Evolutionary conservation across 2,888 invertebrate species (phyloP), one percentile per base, ranked within the genome.

Genomic region (Drosophila greeni): DNA sequence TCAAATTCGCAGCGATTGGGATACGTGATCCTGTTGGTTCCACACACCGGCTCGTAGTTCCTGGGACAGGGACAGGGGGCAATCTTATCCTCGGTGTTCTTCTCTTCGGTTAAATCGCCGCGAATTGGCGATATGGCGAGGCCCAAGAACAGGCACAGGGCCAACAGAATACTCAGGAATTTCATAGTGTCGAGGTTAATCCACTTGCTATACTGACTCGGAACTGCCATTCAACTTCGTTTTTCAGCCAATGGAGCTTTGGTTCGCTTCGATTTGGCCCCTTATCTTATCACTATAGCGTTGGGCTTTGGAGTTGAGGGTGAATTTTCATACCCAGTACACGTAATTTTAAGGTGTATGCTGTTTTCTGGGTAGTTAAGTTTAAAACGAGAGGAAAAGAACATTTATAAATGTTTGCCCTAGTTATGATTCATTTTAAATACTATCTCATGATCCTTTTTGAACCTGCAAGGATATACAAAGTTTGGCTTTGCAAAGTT

Each of bases 11-110:
- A 87, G 16, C 75, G 81, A 69, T 87, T 87, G 5, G 76, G 24
- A 54, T 88, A 88, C 26, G 86, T 84, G 1, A 65, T 39, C 33
- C 58, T 11, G 66, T 87, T 76, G 54, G 72, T 72, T 53, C 74
- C 87, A 65, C 87, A 87, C 1, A 87, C 80, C 0, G 88, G 87
- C 3, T 84, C 76, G 37, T 71, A 86, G 48, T 79, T 82, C 11
- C 87, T 78, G 26, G 85, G 82, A 51, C 87, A 87, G 3, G 86
- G 80, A 12, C 87, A 88, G 4, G 64, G n/a, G n/a, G n/a, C n/a
- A 7, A 0, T 0, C 9, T 8, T n/a, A 0, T 20, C 26, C 18
- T 49, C 14, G 0, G 0, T 16, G 12, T 12, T 26, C 7, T 9
- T 7, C 2, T 31, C 37, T 0, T n/a, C 24, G 5, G 6, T 18